These are phyloP conservation scores for Odontothrips loti DNA, from an alignment of 2,888 invertebrate species.

Conservation along the genomic window DNA sequence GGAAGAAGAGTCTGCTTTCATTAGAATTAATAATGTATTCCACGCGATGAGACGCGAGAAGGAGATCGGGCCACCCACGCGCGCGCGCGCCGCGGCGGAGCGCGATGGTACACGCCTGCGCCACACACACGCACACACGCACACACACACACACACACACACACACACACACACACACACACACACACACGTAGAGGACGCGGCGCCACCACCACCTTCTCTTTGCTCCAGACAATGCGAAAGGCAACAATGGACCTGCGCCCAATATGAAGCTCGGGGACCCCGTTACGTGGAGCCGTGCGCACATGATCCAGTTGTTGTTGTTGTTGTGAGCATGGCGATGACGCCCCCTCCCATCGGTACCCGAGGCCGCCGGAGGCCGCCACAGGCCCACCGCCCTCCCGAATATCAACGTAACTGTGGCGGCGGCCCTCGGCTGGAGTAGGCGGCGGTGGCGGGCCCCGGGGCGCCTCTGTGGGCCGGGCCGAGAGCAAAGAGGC, in stretches of 20 bases:
- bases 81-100: background rate
- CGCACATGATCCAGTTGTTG: background rate
- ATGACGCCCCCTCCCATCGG: no score
- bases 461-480: background rate
- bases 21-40: slow-evolving; percentile 27
- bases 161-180: no score
- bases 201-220: background rate
- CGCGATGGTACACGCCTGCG: no score
- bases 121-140: no score
- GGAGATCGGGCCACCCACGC: background rate
- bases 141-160: no score
- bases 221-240: background rate
- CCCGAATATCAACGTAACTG: background rate
- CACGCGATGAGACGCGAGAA: slow-evolving; percentile 2
- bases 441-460: background rate
- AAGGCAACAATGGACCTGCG: background rate
- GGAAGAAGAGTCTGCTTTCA: slow-evolving; percentile 4
- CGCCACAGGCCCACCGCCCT: background rate
- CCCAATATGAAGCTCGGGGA: background rate
- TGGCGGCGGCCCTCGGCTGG: no score
- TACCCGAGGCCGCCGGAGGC: no score
- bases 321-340: background rate
- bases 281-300: background rate
- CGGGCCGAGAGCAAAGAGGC: background rate
- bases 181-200: background rate